Percentiles rank a stretch among this genome's conserved stretches.
These are phyloP conservation scores for Chouioia cunea DNA, from an alignment of 2,888 invertebrate genomes.

Conservation along the genomic window DNA sequence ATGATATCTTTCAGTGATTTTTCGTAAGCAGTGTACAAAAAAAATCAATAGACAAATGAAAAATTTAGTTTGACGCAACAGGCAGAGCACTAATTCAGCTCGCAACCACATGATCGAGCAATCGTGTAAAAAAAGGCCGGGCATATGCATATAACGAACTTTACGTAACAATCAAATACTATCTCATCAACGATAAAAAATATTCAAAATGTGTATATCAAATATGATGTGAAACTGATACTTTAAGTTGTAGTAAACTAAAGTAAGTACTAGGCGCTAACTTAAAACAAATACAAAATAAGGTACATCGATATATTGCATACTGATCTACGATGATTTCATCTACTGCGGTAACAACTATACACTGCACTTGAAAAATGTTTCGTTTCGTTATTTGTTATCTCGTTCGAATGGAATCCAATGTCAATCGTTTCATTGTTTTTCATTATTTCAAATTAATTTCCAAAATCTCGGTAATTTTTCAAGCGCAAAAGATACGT, in stretches of 20 bases:
- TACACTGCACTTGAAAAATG: conserved; percentile 16
- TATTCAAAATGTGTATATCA: neutral
- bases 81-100: conserved; percentile 23
- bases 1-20: conserved; percentile 13
- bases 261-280: conserved; percentile 21
- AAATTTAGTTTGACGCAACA: conserved; percentile 25
- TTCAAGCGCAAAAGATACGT: conserved; percentile 29
- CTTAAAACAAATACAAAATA: conserved; percentile 4
- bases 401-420: too few relatives aligned
- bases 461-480: too few relatives aligned
- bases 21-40: conserved; percentile 5
- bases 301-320: conserved; percentile 11
- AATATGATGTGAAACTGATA: neutral
- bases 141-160: neutral
- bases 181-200: conserved; percentile 6
- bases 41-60: conserved; percentile 4
- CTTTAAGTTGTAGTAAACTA: conserved; percentile 10
- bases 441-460: neutral
- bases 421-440: too few relatives aligned
- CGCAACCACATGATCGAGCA: conserved; percentile 28
- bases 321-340: conserved; percentile 17
- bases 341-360: conserved; percentile 1
- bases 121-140: conserved; percentile 16
- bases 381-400: too few relatives aligned
- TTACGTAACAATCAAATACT: conserved; percentile 12